Evolutionary conservation across 2,113 vertebrate genomes (phyloP).

Genomic region (Craseonycteris thonglongyai): DNA sequence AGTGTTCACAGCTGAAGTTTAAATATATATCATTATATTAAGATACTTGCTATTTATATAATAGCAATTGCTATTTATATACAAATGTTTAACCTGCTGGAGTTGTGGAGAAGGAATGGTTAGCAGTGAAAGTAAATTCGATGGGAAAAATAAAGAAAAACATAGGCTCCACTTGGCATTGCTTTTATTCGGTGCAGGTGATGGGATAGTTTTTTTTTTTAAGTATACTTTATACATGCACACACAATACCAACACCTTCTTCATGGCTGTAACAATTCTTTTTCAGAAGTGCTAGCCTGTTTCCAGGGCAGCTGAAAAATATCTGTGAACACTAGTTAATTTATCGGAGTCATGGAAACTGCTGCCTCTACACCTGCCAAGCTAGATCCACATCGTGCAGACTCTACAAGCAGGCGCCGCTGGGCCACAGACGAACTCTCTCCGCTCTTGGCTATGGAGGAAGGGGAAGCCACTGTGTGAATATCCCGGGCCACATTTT

Average conservation of each 20-base stretch:
- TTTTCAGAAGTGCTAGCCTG: conserved; percentile 19
- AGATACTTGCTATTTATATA: conserved; percentile 8
- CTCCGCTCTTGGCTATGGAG: background rate
- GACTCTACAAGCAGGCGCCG: background rate
- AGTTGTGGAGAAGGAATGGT: conserved; percentile 5
- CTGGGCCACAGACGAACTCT: background rate
- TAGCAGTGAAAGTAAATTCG: background rate
- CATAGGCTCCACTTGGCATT: background rate
- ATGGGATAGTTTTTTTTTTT: background rate
- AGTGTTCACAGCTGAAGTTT: background rate
- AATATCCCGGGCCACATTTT: background rate
- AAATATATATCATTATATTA: background rate
- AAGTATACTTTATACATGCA: background rate
- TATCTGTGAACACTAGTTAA: conserved; percentile 19
- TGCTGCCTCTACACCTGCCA: conserved; percentile 19
- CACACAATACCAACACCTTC: background rate
- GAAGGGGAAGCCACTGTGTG: background rate
- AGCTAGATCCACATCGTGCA: background rate
- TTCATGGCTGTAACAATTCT: conserved; percentile 17
- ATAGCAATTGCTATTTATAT: background rate
- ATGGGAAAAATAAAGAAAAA: background rate
- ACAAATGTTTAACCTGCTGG: background rate
- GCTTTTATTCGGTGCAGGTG: background rate
- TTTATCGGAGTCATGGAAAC: conserved; percentile 29
- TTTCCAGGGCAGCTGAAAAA: conserved; percentile 52